These are phyloP conservation scores for Ormyrus nitidulus DNA, from an alignment of 2,888 invertebrate genomes.

Conservation along the genomic window DNA sequence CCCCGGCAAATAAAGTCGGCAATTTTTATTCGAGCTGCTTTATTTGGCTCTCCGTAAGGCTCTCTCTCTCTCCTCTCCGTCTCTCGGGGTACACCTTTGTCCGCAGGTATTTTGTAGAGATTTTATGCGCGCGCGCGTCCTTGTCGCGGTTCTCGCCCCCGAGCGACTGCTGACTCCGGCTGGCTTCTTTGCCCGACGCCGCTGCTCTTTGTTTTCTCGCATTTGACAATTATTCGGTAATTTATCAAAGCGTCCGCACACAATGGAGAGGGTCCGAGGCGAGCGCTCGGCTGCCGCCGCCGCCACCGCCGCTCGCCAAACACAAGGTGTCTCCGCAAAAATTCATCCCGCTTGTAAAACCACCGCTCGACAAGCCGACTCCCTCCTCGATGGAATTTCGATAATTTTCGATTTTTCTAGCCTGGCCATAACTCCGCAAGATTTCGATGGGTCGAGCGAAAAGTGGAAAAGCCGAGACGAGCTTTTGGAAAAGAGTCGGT, in stretches of 20 bases:
- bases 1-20: slow-evolving; percentile 50
- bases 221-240: slow-evolving; percentile 76
- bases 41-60: slow-evolving; percentile 37
- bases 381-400: too few relatives aligned
- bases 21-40: slow-evolving; percentile 48
- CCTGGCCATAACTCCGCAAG: too few relatives aligned
- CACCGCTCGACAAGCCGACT: too few relatives aligned
- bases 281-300: neutral
- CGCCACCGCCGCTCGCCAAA: slow-evolving; percentile 47
- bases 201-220: slow-evolving; percentile 66
- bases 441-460: too few relatives aligned
- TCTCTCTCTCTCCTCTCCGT: neutral
- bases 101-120: neutral
- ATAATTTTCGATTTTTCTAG: too few relatives aligned
- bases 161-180: neutral
- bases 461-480: too few relatives aligned
- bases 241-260: slow-evolving; percentile 74
- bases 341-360: slow-evolving; percentile 25
- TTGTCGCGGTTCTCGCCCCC: neutral
- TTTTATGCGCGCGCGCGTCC: neutral
- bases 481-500: too few relatives aligned
- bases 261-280: slow-evolving; percentile 67
- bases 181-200: neutral
- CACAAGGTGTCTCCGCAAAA: slow-evolving; percentile 65
- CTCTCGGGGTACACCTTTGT: slow-evolving; percentile 21